phyloP scores from a whole-genome alignment of 2,113 vertebrate genomes.

The Planiliza haematocheilus region DNA sequence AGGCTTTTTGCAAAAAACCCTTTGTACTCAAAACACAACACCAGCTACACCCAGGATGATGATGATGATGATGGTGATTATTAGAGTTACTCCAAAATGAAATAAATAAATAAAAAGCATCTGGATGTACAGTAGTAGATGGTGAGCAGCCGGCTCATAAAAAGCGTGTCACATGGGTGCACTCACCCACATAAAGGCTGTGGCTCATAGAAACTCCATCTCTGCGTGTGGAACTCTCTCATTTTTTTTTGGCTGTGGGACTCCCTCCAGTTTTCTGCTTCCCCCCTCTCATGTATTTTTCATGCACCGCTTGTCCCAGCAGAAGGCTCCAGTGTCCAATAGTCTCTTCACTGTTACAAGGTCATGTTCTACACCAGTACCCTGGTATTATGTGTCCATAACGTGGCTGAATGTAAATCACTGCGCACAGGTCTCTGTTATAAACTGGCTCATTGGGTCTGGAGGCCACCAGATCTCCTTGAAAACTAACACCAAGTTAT shows the following conservation, averaged over 20 bases:
- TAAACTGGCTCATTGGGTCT: background rate
- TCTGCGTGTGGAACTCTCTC: conserved; percentile 24
- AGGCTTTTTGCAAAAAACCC: conserved; percentile 23
- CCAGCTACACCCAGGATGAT: conserved; percentile 23
- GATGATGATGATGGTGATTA: conserved; percentile 1
- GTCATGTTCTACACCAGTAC: conserved; percentile 39
- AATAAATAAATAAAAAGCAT: conserved; percentile 1
- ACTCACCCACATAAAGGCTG: conserved; percentile 2
- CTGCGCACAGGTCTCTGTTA: background rate
- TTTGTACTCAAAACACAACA: conserved; percentile 52
- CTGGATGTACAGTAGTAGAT: conserved; percentile 18
- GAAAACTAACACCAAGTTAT: background rate
- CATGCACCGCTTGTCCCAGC: conserved; percentile 47
- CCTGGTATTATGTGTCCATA: background rate
- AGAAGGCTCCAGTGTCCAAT: conserved; percentile 18
- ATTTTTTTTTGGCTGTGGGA: conserved; percentile 34
- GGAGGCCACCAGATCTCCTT: no score
- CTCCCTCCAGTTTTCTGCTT: conserved; percentile 29
- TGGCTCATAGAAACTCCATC: background rate
- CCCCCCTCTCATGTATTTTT: conserved; percentile 65
- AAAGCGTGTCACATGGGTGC: conserved; percentile 45
- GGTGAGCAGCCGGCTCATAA: conserved; percentile 38
- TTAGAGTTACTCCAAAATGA: background rate
- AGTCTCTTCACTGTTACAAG: conserved; percentile 34
- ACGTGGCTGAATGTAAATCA: background rate